Percentiles rank a stretch among this genome's conserved stretches.
Evolutionary conservation across 2,888 invertebrate genomes (phyloP).

Genomic region (Phyllotreta cruciferae): DNA sequence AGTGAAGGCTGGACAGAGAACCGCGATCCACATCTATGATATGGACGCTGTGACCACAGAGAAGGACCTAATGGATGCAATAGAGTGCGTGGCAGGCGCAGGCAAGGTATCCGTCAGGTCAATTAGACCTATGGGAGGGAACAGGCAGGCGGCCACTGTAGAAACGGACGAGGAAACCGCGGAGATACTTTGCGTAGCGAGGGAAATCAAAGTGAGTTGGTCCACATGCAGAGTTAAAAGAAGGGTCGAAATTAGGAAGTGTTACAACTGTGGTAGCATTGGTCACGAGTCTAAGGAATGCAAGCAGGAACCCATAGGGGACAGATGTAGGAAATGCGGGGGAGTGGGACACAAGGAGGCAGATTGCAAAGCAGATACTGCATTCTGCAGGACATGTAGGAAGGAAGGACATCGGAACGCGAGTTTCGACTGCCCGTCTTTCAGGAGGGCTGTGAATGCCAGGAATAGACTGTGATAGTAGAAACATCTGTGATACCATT

Average conservation of each 20-base stretch:
- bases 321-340: background rate
- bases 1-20: background rate
- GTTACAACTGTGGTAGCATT: background rate
- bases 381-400: slow-evolving; percentile 1
- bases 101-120: background rate
- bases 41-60: background rate
- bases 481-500: no score
- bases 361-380: background rate
- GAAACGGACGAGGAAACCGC: background rate
- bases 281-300: background rate
- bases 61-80: no score
- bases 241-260: background rate
- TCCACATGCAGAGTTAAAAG: background rate
- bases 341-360: background rate
- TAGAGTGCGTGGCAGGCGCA: background rate
- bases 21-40: background rate
- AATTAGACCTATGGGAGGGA: background rate
- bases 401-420: background rate
- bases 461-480: no score
- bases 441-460: no score
- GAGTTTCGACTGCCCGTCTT: no score
- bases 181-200: background rate
- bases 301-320: background rate
- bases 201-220: background rate
- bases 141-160: slow-evolving; percentile 1